A percentile compares a stretch with the other conserved stretches of the same genome.
These are phyloP conservation scores for Sparidentex hasta DNA, from an alignment of 2,797 vertebrate genomes.

Conservation along the genomic window DNA sequence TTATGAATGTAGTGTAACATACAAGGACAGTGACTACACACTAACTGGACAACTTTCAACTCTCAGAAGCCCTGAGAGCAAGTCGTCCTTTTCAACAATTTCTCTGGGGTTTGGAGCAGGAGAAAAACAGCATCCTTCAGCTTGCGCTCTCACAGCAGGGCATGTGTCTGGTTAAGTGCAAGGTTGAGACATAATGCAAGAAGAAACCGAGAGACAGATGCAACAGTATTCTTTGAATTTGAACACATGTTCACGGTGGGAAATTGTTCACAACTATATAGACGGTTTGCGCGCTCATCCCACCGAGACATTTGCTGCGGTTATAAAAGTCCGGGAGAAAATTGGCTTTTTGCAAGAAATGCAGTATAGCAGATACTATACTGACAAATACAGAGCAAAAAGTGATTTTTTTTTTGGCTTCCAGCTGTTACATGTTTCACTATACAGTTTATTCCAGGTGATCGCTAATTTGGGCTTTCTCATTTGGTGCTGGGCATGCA, in stretches of 20 bases:
- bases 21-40: not conserved
- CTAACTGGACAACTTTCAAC: not conserved
- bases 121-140: not conserved
- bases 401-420: not conserved
- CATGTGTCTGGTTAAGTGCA: not conserved
- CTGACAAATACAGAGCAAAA: no score
- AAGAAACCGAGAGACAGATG: not conserved
- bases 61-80: not conserved
- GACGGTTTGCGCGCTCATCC: constrained; percentile 7
- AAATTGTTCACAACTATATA: constrained; percentile 18
- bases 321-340: not conserved
- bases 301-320: not conserved
- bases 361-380: not conserved
- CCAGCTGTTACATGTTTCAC: not conserved
- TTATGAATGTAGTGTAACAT: not conserved
- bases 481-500: not conserved
- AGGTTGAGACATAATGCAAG: not conserved
- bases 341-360: no score
- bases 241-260: constrained; percentile 16
- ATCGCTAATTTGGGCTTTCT: not conserved
- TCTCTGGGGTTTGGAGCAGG: not conserved
- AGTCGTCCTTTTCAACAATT: not conserved
- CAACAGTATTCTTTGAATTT: not conserved
- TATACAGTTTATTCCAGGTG: no score
- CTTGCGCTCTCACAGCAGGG: not conserved